Evolutionary conservation across 2,888 invertebrate genomes (phyloP), one percentile per base, ranked within the genome.

Genomic region (Incurvaria masculella): DNA sequence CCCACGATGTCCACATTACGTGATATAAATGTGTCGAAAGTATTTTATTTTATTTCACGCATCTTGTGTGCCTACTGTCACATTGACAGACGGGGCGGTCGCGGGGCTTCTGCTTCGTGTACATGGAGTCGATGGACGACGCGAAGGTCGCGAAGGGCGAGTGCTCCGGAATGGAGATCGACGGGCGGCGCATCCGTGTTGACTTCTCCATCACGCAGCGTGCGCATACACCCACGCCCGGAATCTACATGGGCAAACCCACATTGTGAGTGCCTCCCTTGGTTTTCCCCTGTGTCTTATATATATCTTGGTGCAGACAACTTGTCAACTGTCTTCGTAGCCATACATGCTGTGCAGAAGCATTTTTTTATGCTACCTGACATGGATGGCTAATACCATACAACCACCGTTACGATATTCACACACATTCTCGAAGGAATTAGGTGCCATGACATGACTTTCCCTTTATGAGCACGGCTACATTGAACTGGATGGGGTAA

Each of bases 221-320:
- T 50, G 94, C 97, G 10, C 97, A 97, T 68, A 96, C 97, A 1
- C 97, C 97, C 11, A 98, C 97, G 4, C 97, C 97, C 6, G 97
- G 97, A 49, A 90, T 97, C 57, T 97, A 97, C 65, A 94, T 96
- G 89, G 97, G 97, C 44, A 92, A 91, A 70, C 92, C 94, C 1
- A 93, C 94, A 20, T 81, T 82, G 86, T 87, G 67, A 81, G 85
- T 78, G 55, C 45, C n/a, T 17, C 4, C 38, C 21, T 23, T 23
- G 21, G 42, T 48, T 21, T 21, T 18, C 21, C n/a, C 21, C 20
- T 38, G 48, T 39, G 21, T 43, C 48, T 21, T 51, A 46, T 46
- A 44, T 38, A 45, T 45, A 17, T 16, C 6, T 17, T 10, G 19
- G 10, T 19, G 11, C 39, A n/a, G 40, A 11, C 26, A 8, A 20